Base-by-base conservation (phyloP, 1,140 invertebrate genomes). In the Drosophila kepulauana region DNA sequence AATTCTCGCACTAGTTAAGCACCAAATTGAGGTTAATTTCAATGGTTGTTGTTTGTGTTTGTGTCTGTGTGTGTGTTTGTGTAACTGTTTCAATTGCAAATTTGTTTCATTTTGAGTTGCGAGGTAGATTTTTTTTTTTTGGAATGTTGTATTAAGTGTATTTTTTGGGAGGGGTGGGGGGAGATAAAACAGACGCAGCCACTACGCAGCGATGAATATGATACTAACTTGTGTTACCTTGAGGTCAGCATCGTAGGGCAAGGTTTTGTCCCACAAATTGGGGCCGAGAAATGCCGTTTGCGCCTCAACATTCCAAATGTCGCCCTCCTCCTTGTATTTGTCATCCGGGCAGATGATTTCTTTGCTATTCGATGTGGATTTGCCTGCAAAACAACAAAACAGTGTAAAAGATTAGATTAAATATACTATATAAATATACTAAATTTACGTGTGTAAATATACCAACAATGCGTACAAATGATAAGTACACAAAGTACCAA, bases 261-360 rank as follows among this genome's bases (percentile, higher is more conserved):
- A 93, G 75, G 97, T 97, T 93, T 98, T 98, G 93, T 98, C 97
- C 98, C 98, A 99, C 30, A 99, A 94, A 92, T 97, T 98, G 49
- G 98, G 98, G 49, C 98, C 98, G 67, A 99, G 95, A 94, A 98
- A 98, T 86, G 98, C 98, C 58, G 97, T 96, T 92, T 98, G 97
- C 81, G 97, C 96, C 94, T 98, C 97, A 81, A 97, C 95, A 91
- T 95, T 96, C 97, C 97, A 97, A 64, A 97, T 94, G 93, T 97
- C 97, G 76, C 94, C 96, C 91, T 97, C 96, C 88, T 97, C 96
- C 92, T 97, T 97, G 81, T 95, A 95, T 93, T 97, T 97, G 92
- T 97, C 96, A 87, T 97, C 96, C 62, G 94, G 93, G 72, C 93
- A 93, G 69, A 92, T 93, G 78, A 91, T 91, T 88, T 95, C 94